Evolutionary conservation across 2,888 invertebrate species (phyloP), one percentile per base, ranked within the genome.

Genomic region (Tetranychus truncatus): DNA sequence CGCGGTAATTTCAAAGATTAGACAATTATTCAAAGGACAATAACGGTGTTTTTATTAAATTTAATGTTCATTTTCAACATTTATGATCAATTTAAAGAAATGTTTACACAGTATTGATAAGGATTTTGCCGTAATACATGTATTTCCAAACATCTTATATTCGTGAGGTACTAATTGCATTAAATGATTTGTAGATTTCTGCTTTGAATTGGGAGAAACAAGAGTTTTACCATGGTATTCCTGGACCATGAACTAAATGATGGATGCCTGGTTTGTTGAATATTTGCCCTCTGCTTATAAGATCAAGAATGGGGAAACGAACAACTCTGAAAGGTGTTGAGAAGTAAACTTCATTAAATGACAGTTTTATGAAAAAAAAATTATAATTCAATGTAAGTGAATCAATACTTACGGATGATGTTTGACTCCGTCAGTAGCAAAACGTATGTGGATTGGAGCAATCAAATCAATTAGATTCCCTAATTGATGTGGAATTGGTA

Each of bases 401-500:
- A 69, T 24, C 44, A 45, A 72, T 55, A 55, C 73, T 73, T 73
- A 73, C 73, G 73, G 73, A 1, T 24, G 24, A 73, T 73, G 73
- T 65, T 55, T 55, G 18, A 73, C 73, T 24, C 73, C 73, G 34
- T 73, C 55, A 73, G 73, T 65, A 21, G 21, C 73, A 18, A 73
- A 21, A 46, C 73, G 34, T 15, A 73, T 66, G 9, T 55, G 66
- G 24, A 73, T 34, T 11, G 73, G 73, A 34, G 65, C 45, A n/a
- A 73, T 20, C 18, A 73, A 65, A 73, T 73, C 73, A n/a, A 73
- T n/a, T 11, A 73, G n/a, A 73, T 73, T 73, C 1, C 18, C 55
- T 21, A 73, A 55, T 73, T 73, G 73, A 65, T 73, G 73, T 20
- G 73, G 73, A 72, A 72, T 46, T 34, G 72, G 72, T 44, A 72